Percentiles rank a stretch among this genome's conserved stretches.
Evolutionary conservation across 2,888 invertebrate species (phyloP).

Genomic region (Hybos culiciformis): DNA sequence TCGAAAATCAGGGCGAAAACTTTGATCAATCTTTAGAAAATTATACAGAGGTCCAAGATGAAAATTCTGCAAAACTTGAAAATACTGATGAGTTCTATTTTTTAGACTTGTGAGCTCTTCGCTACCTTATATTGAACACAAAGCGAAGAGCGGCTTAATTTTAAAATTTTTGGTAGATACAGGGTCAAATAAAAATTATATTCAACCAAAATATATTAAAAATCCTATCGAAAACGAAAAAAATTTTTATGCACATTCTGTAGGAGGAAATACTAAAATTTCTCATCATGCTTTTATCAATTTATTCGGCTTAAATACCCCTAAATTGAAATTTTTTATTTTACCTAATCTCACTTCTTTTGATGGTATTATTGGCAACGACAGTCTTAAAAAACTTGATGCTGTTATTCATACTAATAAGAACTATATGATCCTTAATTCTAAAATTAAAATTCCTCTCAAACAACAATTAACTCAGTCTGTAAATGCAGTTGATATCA

Average conservation of each 20-base stretch:
- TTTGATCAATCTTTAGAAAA: background rate
- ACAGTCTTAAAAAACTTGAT: background rate
- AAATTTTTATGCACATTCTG: background rate
- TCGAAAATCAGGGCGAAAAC: background rate
- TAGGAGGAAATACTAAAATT: background rate
- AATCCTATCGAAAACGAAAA: background rate
- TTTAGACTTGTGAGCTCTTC: constrained; percentile 3
- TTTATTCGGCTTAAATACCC: constrained; percentile 9
- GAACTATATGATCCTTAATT: background rate
- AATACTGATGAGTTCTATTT: background rate
- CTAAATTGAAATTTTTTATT: background rate
- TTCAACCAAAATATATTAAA: background rate
- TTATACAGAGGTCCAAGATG: too few relatives aligned
- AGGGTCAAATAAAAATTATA: background rate
- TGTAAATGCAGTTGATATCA: constrained; percentile 5
- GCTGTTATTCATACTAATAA: constrained; percentile 1
- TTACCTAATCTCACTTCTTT: background rate
- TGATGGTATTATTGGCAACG: background rate
- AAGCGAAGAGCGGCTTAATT: background rate
- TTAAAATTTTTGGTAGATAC: background rate
- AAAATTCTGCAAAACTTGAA: constrained; percentile 5
- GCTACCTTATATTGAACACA: constrained; percentile 3
- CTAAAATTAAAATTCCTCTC: background rate
- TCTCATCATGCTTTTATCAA: background rate
- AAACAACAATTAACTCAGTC: constrained; percentile 7